Percentiles rank a stretch among this genome's conserved stretches.
Conservation (phyloP, 1,140 invertebrate species). For the Tetramorium alpestre region DNA sequence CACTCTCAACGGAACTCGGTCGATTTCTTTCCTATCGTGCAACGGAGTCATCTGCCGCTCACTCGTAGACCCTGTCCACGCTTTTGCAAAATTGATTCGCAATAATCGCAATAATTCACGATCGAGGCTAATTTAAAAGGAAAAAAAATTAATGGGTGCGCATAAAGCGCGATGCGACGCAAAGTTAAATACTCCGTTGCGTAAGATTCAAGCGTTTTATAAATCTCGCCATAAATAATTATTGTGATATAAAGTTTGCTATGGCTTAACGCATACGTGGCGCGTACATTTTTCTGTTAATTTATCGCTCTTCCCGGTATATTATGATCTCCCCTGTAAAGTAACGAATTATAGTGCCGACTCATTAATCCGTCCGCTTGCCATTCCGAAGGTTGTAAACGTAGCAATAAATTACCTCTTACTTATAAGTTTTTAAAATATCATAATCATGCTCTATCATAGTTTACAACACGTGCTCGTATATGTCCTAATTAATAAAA, state of each 20-base stretch:
- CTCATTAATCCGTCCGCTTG: not conserved
- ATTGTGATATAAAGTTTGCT: not conserved
- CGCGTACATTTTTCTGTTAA: conserved; percentile 11
- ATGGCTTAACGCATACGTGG: not conserved
- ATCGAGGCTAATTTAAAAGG: not conserved
- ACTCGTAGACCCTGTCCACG: not conserved
- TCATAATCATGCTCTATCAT: not conserved
- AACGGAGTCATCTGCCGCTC: not conserved
- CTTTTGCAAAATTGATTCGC: not conserved
- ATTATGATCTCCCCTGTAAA: conserved; percentile 18
- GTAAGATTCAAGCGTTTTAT: conserved; percentile 32
- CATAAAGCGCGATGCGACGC: not conserved
- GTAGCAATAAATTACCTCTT: not conserved
- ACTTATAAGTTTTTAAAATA: not conserved
- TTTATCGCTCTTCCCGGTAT: conserved; percentile 10
- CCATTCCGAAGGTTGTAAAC: conserved; percentile 19
- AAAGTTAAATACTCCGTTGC: not conserved
- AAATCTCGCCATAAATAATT: not conserved
- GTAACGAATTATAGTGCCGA: conserved; percentile 2
- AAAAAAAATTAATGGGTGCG: not conserved
- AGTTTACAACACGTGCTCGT: not conserved
- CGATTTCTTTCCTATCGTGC: conserved; percentile 39
- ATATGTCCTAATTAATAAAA: conserved; percentile 11
- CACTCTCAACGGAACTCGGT: conserved; percentile 32
- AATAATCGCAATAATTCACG: not conserved